Percentiles rank a stretch among this genome's conserved stretches.
Evolutionary conservation across 2,888 invertebrate genomes (phyloP).

Genomic region (Digitonthophagus gazella): DNA sequence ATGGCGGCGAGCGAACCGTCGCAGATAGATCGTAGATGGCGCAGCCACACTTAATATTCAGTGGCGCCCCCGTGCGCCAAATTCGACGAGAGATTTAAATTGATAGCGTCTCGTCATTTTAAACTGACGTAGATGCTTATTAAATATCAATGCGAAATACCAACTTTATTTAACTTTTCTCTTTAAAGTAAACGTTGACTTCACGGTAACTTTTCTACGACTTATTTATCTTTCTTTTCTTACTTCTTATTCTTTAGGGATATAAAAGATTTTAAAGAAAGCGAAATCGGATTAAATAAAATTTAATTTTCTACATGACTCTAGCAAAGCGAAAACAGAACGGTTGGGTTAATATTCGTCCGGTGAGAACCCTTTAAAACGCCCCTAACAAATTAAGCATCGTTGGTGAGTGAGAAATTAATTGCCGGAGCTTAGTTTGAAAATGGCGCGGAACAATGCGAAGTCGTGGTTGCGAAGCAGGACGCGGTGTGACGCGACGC

Average conservation of each 20-base stretch:
- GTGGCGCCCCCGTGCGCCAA: not conserved
- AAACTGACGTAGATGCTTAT: not conserved
- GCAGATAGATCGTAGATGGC: not conserved
- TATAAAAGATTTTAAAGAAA: too few relatives aligned
- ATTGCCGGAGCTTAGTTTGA: not conserved
- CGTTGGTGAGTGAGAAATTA: not conserved
- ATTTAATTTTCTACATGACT: too few relatives aligned
- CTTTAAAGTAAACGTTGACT: too few relatives aligned
- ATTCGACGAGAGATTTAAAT: not conserved
- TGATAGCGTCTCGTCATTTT: not conserved
- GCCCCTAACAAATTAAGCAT: not conserved
- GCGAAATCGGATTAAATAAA: too few relatives aligned
- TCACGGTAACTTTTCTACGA: too few relatives aligned
- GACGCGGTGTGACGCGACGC: too few relatives aligned
- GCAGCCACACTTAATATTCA: not conserved
- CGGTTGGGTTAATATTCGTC: not conserved
- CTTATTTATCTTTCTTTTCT: too few relatives aligned
- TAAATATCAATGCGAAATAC: too few relatives aligned
- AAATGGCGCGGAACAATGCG: not conserved
- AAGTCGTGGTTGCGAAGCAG: not conserved
- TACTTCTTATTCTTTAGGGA: too few relatives aligned
- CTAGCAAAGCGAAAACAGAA: not conserved
- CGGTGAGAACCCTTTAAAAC: not conserved
- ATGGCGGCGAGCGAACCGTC: not conserved
- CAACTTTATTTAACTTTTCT: too few relatives aligned